Percentiles rank a stretch among this genome's conserved stretches.
These are phyloP conservation scores for Cervus canadensis DNA, from an alignment of 2,113 vertebrate genomes.

Conservation along the genomic window DNA sequence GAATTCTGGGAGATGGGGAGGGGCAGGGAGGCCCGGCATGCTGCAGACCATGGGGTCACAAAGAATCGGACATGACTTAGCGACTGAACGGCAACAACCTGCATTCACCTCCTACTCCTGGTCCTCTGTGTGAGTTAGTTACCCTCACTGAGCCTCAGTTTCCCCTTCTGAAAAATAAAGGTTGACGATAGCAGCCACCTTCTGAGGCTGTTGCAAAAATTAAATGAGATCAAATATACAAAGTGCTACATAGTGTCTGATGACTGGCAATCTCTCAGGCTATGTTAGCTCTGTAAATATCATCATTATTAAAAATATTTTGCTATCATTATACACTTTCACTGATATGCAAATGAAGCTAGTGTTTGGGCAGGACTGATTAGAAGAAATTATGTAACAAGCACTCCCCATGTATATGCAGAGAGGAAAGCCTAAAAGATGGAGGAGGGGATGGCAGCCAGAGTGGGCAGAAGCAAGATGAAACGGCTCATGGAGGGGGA, in stretches of 20 bases:
- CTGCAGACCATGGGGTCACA: background rate
- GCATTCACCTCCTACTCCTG: background rate
- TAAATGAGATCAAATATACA: background rate
- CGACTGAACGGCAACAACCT: background rate
- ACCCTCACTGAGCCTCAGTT: background rate
- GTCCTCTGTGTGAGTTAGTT: background rate
- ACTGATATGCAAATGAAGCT: background rate
- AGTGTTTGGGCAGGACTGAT: background rate
- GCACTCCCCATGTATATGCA: background rate
- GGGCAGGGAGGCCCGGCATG: background rate
- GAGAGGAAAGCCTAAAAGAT: background rate
- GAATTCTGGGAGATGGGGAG: background rate
- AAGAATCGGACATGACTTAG: background rate
- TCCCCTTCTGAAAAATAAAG: background rate
- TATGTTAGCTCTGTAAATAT: background rate
- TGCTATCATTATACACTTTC: background rate
- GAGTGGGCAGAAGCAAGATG: too few relatives aligned
- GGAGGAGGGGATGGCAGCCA: too few relatives aligned
- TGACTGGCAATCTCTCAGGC: background rate
- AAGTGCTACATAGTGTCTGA: background rate
- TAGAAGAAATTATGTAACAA: background rate
- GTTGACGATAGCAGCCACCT: background rate
- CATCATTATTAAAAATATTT: background rate
- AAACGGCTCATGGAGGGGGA: rapidly evolving
- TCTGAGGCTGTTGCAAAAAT: background rate